Base-by-base conservation (phyloP, 2,797 vertebrate species). In the Pelochelys cantorii region DNA sequence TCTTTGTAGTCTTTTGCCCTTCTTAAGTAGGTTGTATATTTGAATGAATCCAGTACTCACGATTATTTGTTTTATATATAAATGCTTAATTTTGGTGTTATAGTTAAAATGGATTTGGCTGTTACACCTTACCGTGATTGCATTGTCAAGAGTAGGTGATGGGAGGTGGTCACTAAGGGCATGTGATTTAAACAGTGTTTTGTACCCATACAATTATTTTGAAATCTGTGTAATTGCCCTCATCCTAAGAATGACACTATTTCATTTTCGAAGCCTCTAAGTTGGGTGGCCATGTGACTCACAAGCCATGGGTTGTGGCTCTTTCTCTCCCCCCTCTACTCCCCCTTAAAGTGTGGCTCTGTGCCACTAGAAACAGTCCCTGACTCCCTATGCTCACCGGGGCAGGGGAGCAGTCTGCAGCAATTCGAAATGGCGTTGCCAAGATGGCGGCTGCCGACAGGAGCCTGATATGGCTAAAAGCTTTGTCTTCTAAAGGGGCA, bases 1-100 rank as follows among this genome's bases (percentile, higher is more conserved):
- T 65, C 93, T 96, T 96, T 96, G 22, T 82, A 74, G 20, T 85
- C 31, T 93, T 92, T 88, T 96, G 37, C 71, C 81, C 83, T 96
- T 95, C 94, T 94, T 95, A 89, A 95, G 48, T 81, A 83, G 18
- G 17, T 94, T 12, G 0, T 85, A 13, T 85, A 93, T 88, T 20
- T 93, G 55, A 81, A 68, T 92, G 53, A 52, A 11, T 88, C 18
- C 20, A 82, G 10, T 87, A 14, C 37, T 90, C 79, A 17, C 8
- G 65, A 48, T 17, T 17, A 18, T 4, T 93, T 86, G 11, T 11
- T 83, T 96, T 93, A 88, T 27, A 1, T 80, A 71, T 87, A 82
- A 81, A 79, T 71, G 48, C 18, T 90, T 92, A 82, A 81, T 87
- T 14, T 86, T 93, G 37, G 12, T 75, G 95, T 42, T 60, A 74